Evolutionary conservation across 1,140 invertebrate genomes (phyloP).

Genomic region (Zaprionus tsacasi): DNA sequence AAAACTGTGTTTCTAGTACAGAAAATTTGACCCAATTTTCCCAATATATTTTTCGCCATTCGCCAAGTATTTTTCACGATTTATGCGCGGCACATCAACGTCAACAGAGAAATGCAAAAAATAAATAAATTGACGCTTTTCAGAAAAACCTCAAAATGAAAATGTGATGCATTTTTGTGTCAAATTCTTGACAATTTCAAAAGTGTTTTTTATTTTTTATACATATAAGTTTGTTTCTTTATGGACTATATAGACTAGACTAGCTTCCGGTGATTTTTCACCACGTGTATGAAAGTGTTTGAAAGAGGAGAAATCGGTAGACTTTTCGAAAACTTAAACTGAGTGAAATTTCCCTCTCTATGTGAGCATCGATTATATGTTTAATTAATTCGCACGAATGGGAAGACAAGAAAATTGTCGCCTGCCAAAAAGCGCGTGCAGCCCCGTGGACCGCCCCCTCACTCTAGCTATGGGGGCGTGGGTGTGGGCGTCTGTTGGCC

Average conservation of each 20-base stretch:
- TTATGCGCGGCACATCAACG: conserved; percentile 69
- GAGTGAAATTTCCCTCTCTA: neutral
- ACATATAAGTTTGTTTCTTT: neutral
- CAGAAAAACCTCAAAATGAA: conserved; percentile 36
- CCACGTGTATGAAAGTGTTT: conserved; percentile 66
- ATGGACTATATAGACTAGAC: conserved; percentile 15
- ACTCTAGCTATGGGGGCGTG: conserved; percentile 18
- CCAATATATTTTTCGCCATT: conserved; percentile 55
- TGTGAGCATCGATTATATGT: conserved; percentile 25
- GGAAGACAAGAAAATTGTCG: conserved; percentile 57
- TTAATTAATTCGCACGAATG: conserved; percentile 57
- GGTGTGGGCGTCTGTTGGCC: conserved; percentile 62
- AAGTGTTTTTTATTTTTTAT: conserved; percentile 35
- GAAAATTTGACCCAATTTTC: conserved; percentile 73
- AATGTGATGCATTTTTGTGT: conserved; percentile 67
- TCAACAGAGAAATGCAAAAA: conserved; percentile 71
- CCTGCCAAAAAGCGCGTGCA: conserved; percentile 77
- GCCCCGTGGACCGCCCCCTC: conserved; percentile 31
- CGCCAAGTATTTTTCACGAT: conserved; percentile 48
- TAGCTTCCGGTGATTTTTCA: conserved; percentile 69
- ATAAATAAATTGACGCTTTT: conserved; percentile 37
- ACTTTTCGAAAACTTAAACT: conserved; percentile 19
- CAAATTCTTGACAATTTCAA: conserved; percentile 57
- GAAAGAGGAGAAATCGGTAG: neutral
- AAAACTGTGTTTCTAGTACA: conserved; percentile 43